Evolutionary conservation across 2,888 invertebrate genomes (phyloP).

Genomic region (Timandra comae): DNA sequence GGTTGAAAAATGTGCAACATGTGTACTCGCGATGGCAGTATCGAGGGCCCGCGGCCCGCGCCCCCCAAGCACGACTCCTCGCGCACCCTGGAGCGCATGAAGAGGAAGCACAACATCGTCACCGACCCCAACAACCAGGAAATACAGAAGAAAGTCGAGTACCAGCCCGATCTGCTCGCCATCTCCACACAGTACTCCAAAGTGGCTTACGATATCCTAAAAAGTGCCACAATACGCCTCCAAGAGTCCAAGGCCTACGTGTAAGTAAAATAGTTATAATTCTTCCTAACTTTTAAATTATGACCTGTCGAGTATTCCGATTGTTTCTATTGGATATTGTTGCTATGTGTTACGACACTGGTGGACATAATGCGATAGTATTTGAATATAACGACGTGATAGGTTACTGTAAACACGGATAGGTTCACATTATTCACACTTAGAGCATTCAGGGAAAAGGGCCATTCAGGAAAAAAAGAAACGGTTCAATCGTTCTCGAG

Average conservation of each 20-base stretch:
- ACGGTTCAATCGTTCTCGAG: too few species aligned
- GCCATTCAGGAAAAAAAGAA: too few species aligned
- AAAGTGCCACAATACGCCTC: slow-evolving; percentile 41
- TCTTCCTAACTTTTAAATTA: not conserved
- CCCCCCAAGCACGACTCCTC: slow-evolving; percentile 27
- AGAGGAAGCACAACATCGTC: slow-evolving; percentile 62
- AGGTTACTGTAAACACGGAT: too few species aligned
- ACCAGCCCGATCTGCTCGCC: slow-evolving; percentile 67
- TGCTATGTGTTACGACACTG: not conserved
- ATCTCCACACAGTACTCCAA: slow-evolving; percentile 67
- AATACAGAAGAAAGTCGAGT: slow-evolving; percentile 55
- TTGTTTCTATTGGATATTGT: not conserved
- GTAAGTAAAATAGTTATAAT: slow-evolving; percentile 53
- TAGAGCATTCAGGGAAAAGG: too few species aligned
- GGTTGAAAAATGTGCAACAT: slow-evolving; percentile 60
- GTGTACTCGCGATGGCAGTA: slow-evolving; percentile 52
- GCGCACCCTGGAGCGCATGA: slow-evolving; percentile 52
- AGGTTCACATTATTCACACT: too few species aligned
- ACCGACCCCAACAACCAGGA: slow-evolving; percentile 52
- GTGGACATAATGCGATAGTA: too few species aligned
- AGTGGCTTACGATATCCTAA: slow-evolving; percentile 52
- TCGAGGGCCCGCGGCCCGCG: slow-evolving; percentile 31
- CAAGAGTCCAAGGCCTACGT: slow-evolving; percentile 67
- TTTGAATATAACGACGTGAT: too few species aligned
- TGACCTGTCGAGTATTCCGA: not conserved